phyloP scores from a whole-genome alignment of 2,113 vertebrate species.

The Mohoua ochrocephala region DNA sequence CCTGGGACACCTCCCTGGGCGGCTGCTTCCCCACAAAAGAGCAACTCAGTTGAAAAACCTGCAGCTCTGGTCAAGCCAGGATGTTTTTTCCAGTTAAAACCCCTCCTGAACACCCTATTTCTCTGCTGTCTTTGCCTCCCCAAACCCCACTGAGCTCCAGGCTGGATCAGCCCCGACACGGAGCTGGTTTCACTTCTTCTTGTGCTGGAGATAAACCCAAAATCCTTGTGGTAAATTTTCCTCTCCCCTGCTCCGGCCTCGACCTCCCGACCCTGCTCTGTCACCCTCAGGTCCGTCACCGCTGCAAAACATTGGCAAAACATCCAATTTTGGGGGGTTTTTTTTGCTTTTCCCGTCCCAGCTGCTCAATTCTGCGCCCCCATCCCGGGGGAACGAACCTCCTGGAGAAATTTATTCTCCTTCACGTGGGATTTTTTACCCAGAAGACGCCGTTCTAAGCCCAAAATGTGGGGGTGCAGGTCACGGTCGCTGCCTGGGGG shows the following conservation, averaged over 20 bases:
- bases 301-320: neutral
- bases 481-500: rapidly evolving
- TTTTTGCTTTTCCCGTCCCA: neutral
- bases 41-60: rapidly evolving
- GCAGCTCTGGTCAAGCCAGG: neutral
- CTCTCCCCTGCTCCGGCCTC: neutral
- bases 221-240: rapidly evolving
- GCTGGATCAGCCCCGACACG: neutral
- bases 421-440: neutral
- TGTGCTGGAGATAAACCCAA: neutral
- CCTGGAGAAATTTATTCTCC: rapidly evolving
- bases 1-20: neutral
- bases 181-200: neutral
- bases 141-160: rapidly evolving
- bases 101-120: rapidly evolving
- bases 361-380: rapidly evolving
- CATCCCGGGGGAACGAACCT: neutral
- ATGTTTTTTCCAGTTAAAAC: neutral
- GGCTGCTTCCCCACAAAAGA: neutral
- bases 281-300: rapidly evolving
- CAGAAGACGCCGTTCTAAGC: rapidly evolving
- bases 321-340: rapidly evolving
- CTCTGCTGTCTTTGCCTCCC: neutral
- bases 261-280: neutral
- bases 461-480: neutral